A percentile compares a stretch with the other conserved stretches of the same genome.
phyloP scores from a whole-genome alignment of 2,888 invertebrate genomes.

The Synanthedon myopaeformis region DNA sequence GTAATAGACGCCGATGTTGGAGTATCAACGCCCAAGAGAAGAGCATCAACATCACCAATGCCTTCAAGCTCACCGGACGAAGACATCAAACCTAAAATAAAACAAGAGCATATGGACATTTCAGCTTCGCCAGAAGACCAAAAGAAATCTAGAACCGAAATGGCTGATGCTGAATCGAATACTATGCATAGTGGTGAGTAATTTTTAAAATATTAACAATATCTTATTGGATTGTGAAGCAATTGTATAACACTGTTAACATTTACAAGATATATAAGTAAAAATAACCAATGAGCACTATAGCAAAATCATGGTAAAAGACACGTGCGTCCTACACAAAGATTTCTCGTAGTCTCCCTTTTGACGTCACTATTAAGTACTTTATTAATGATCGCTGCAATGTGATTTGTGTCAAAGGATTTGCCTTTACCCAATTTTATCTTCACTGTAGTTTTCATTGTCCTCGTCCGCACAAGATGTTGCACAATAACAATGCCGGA shows the following conservation, averaged over 20 bases:
- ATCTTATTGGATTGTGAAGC: no score
- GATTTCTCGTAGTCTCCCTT: slow-evolving; percentile 30
- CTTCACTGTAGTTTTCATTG: slow-evolving; percentile 44
- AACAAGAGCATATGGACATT: slow-evolving; percentile 77
- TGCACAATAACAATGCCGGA: slow-evolving; percentile 56
- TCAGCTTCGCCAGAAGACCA: slow-evolving; percentile 74
- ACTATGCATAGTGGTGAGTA: slow-evolving; percentile 90
- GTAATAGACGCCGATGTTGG: slow-evolving; percentile 57
- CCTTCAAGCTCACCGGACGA: slow-evolving; percentile 64
- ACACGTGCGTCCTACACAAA: slow-evolving; percentile 36
- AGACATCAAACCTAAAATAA: slow-evolving; percentile 70
- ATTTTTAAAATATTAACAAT: neutral
- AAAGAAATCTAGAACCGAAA: slow-evolving; percentile 83
- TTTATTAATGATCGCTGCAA: slow-evolving; percentile 54
- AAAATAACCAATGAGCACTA: neutral
- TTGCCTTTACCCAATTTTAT: slow-evolving; percentile 53
- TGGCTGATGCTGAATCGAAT: slow-evolving; percentile 90
- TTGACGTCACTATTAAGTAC: slow-evolving; percentile 45
- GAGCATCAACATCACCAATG: slow-evolving; percentile 69
- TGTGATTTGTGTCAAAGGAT: slow-evolving; percentile 43
- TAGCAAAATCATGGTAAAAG: slow-evolving; percentile 7
- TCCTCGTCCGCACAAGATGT: slow-evolving; percentile 49
- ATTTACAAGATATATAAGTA: neutral
- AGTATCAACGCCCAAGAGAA: slow-evolving; percentile 72
- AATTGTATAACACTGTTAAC: no score